These are phyloP conservation scores for Sturnira hondurensis DNA, from an alignment of 2,113 vertebrate genomes.

Conservation along the genomic window DNA sequence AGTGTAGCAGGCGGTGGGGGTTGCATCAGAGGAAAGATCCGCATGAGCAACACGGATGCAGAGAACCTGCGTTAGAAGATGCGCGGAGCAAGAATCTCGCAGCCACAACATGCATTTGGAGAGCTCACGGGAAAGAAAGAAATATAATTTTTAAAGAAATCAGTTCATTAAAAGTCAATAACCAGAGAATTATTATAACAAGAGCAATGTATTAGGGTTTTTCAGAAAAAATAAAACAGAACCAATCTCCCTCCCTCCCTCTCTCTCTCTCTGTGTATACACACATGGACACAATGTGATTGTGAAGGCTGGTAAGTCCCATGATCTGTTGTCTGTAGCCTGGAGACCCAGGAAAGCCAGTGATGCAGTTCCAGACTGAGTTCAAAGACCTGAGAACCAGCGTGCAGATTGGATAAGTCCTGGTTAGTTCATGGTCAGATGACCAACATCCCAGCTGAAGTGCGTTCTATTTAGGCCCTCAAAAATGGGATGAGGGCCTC, in stretches of 20 bases:
- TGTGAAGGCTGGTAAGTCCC: neutral
- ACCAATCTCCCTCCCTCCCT: neutral
- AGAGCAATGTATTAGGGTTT: neutral
- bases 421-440: neutral
- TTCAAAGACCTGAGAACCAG: neutral
- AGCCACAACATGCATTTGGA: neutral
- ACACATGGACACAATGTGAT: neutral
- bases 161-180: neutral
- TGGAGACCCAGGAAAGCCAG: neutral
- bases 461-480: neutral
- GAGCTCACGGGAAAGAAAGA: neutral
- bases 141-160: neutral
- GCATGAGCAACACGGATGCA: neutral
- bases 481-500: neutral
- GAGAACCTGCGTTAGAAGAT: neutral
- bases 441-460: neutral
- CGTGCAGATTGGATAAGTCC: neutral
- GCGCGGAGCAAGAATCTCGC: neutral
- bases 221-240: neutral
- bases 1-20: neutral
- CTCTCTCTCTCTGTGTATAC: neutral
- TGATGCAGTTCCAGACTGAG: neutral
- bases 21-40: neutral
- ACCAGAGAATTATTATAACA: neutral
- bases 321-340: neutral